Conservation (phyloP, 2,888 invertebrate genomes). For the Drosophila subquinaria region DNA sequence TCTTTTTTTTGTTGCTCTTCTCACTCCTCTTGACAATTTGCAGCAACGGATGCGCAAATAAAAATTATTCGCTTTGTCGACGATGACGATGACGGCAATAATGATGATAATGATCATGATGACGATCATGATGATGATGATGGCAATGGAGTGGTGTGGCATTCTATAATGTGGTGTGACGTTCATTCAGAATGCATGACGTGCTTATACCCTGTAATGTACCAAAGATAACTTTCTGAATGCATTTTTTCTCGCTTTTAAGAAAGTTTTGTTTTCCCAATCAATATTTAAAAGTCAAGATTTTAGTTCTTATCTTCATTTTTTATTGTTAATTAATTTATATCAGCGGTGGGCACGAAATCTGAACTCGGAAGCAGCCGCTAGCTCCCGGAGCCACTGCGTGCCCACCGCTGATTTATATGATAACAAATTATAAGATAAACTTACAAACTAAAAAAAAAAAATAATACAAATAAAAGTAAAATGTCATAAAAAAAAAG, state of each 20-base stretch:
- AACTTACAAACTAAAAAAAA: too few species aligned
- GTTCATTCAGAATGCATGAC: background rate
- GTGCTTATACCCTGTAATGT: conserved; percentile 1
- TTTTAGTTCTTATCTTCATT: too few species aligned
- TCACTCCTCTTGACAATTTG: conserved; percentile 38
- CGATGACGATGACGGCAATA: conserved; percentile 30
- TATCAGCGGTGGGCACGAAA: too few species aligned
- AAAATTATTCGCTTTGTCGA: conserved; percentile 71
- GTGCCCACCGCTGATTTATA: too few species aligned
- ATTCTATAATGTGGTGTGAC: conserved; percentile 3
- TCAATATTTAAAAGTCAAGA: too few species aligned
- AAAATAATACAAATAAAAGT: too few species aligned
- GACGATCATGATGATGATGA: conserved; percentile 8
- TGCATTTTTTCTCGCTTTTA: too few species aligned
- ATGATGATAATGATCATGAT: conserved; percentile 14
- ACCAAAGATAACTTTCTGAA: too few species aligned
- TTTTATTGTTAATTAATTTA: background rate
- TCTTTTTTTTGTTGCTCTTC: background rate
- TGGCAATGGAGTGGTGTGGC: background rate
- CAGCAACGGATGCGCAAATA: conserved; percentile 80
- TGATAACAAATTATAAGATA: background rate
- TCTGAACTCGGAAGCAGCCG: too few species aligned
- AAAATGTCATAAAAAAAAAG: too few species aligned
- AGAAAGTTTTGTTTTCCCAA: too few species aligned
- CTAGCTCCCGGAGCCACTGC: too few species aligned